A percentile compares a stretch with the other conserved stretches of the same genome.
Evolutionary conservation across 2,888 invertebrate genomes (phyloP).

Genomic region (Congeria kusceri): DNA sequence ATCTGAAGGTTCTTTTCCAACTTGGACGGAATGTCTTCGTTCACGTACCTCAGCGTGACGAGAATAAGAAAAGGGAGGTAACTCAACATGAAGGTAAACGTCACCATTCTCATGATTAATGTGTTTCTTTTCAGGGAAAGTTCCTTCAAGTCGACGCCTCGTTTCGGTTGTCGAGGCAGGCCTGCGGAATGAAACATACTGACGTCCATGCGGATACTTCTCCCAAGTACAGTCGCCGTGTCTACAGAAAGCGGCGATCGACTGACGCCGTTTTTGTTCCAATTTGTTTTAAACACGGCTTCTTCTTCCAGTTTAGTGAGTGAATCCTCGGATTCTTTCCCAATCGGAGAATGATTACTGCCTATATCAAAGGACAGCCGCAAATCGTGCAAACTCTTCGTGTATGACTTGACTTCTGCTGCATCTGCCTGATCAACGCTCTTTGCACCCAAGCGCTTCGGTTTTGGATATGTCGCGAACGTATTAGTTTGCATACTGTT

Average conservation of each 20-base stretch:
- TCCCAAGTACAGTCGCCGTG: neutral
- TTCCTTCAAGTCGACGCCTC: slow-evolving; percentile 37
- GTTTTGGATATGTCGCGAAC: no score
- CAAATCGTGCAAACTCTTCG: no score
- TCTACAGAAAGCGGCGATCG: neutral
- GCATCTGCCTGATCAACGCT: no score
- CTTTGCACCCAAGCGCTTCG: no score
- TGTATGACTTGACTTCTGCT: no score
- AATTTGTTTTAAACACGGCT: neutral
- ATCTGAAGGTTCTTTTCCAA: slow-evolving; percentile 15
- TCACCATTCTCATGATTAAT: slow-evolving; percentile 56
- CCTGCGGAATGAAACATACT: neutral
- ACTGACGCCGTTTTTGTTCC: neutral
- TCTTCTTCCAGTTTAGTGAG: no score
- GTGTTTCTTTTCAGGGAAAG: slow-evolving; percentile 52
- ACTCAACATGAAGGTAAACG: slow-evolving; percentile 53
- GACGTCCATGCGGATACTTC: slow-evolving; percentile 20
- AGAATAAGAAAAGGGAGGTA: slow-evolving; percentile 56
- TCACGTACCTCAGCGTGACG: slow-evolving; percentile 39
- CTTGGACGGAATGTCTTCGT: slow-evolving; percentile 44
- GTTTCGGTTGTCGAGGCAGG: neutral
- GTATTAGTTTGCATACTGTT: no score
- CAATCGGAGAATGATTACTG: no score
- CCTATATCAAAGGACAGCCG: no score
- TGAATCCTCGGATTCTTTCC: no score